Evolutionary conservation across 2,888 invertebrate genomes (phyloP).

Genomic region (Vandiemenella viatica): DNA sequence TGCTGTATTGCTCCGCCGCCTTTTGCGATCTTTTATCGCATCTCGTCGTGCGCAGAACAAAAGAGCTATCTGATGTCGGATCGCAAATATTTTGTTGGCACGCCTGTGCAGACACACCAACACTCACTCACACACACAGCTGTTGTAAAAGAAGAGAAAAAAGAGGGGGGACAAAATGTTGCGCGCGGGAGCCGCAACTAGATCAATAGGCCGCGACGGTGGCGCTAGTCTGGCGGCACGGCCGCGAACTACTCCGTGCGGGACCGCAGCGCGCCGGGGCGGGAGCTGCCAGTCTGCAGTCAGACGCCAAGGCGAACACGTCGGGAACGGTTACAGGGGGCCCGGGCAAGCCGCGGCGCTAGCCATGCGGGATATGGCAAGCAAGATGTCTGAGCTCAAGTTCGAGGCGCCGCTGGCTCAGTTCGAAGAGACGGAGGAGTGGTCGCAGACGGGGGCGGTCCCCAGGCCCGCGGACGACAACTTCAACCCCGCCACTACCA

Average conservation of each 20-base stretch:
- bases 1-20: too few relatives aligned
- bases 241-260: not conserved
- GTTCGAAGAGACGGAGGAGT: slow-evolving; percentile 85
- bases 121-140: too few relatives aligned
- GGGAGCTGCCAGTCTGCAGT: too few relatives aligned
- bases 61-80: too few relatives aligned
- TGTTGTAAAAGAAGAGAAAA: too few relatives aligned
- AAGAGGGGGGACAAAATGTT: too few relatives aligned
- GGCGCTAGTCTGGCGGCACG: not conserved
- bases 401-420: slow-evolving; percentile 95
- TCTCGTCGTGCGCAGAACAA: too few relatives aligned
- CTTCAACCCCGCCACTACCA: slow-evolving; percentile 19
- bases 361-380: slow-evolving; percentile 77
- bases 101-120: too few relatives aligned
- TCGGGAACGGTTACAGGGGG: slow-evolving; percentile 3
- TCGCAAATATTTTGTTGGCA: too few relatives aligned
- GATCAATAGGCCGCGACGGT: too few relatives aligned
- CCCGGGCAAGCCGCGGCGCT: slow-evolving; percentile 1
- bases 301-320: not conserved
- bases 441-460: slow-evolving; percentile 40
- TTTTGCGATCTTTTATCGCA: too few relatives aligned
- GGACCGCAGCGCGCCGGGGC: not conserved
- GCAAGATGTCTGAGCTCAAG: slow-evolving; percentile 94
- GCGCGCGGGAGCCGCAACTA: too few relatives aligned
- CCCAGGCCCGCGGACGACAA: slow-evolving; percentile 9